Evolutionary conservation across 2,113 vertebrate genomes (phyloP), one percentile per base, ranked within the genome.

Genomic region (Phainopepla nitens): DNA sequence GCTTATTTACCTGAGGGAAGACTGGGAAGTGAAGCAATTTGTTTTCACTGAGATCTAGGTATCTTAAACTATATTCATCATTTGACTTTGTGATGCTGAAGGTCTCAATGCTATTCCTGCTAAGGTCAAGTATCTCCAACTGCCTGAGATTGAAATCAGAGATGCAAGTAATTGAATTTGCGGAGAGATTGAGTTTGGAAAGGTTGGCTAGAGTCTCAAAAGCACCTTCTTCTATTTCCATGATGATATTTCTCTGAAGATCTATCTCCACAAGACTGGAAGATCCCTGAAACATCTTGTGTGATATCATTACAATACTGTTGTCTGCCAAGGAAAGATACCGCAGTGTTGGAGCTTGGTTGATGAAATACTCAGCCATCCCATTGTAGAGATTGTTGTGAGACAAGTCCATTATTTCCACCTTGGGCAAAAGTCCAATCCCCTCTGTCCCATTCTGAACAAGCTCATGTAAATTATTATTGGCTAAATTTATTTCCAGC

Each of bases 131-230:
- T 56, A 98, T 92, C 53, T 91, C 97, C 58, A 99, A 90, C 57
- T 98, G 98, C 41, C 47, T 97, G 25, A 99, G 98, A 81, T 98
- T 99, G 84, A 99, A 99, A 97, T 99, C 98, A 0, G 98, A 98
- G 95, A 99, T 99, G 97, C 99, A 99, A 15, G 98, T 98, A 96
- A 99, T 99, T 8, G 99, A 99, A 90, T 99, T 99, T 90, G 98
- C 98, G 84, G 99, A 99, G 76, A 99, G 97, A 50, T 99, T 99
- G 16, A 99, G 98, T 65, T 98, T 98, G 14, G 97, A 97, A 70
- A 99, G 98, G 70, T 71, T 88, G 10, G 50, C 31, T 65, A 99
- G 90, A 9, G 96, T 89, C 60, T 99, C 99, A 28, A 99, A 99
- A 33, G 99, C 98, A 3, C 99, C 99, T 8, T 98, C 98, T 92